A percentile compares a stretch with the other conserved stretches of the same genome.
Conservation (phyloP, 1,140 invertebrate genomes). For the Pseudomyrmex concolor region DNA sequence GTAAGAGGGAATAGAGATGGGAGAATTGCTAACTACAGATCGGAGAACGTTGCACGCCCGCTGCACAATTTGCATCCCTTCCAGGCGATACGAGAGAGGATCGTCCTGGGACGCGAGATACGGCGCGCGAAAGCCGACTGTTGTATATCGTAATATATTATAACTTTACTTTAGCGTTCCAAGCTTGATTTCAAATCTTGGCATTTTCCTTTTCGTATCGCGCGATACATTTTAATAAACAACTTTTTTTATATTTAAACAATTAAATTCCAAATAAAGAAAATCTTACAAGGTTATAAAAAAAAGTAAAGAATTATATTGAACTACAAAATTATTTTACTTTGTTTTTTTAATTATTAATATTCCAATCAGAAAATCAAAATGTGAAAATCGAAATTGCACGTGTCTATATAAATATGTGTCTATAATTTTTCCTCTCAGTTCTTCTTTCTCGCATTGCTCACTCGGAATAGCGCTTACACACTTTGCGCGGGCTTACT, state of each 20-base stretch:
- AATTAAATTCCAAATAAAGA: background rate
- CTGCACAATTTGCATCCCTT: conserved; percentile 67
- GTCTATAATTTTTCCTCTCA: background rate
- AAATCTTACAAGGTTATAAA: no score
- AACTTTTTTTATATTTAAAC: background rate
- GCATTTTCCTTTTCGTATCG: background rate
- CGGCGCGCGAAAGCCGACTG: conserved; percentile 25
- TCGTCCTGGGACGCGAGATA: conserved; percentile 56
- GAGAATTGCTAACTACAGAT: conserved; percentile 71
- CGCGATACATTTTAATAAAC: background rate
- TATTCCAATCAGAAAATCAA: background rate
- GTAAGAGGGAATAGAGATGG: conserved; percentile 33
- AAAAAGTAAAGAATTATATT: no score
- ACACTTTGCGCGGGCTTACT: conserved; percentile 17
- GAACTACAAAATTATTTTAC: no score
- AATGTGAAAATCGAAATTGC: conserved; percentile 1
- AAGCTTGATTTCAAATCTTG: conserved; percentile 16
- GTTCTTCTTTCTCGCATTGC: background rate
- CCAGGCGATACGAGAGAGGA: conserved; percentile 44
- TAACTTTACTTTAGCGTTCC: conserved; percentile 54
- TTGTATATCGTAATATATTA: conserved; percentile 43
- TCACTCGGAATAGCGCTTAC: background rate
- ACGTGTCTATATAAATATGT: no score
- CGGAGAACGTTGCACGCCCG: conserved; percentile 65
- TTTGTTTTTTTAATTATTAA: no score